Conservation (phyloP, 2,113 vertebrate species). For the Thymallus thymallus region DNA sequence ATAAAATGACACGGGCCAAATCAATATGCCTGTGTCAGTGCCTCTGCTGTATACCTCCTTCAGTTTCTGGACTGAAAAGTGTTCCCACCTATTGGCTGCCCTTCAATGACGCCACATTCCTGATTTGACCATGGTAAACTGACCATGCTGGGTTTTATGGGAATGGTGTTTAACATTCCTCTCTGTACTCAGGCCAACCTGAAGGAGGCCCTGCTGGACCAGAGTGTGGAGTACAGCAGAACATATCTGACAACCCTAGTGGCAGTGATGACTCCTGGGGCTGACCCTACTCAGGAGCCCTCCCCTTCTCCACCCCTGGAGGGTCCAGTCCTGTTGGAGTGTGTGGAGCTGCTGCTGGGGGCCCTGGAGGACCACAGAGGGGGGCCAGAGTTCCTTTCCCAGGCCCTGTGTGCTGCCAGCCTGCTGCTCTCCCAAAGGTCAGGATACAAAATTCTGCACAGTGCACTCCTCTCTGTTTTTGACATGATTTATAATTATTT, state of each 20-base stretch:
- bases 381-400: slow-evolving; percentile 75
- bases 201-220: slow-evolving; percentile 55
- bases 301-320: slow-evolving; percentile 7
- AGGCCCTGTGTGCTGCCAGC: slow-evolving; percentile 67
- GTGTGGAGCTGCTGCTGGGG: slow-evolving; percentile 72
- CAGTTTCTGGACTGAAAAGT: no score
- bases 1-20: neutral
- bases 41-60: neutral
- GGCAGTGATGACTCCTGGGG: slow-evolving; percentile 45
- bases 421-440: slow-evolving; percentile 71
- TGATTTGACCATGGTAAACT: neutral
- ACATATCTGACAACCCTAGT: slow-evolving; percentile 77
- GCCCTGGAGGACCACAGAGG: slow-evolving; percentile 67
- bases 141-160: neutral
- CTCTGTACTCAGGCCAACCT: slow-evolving; percentile 73
- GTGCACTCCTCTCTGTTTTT: no score
- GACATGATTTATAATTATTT: neutral
- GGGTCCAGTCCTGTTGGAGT: slow-evolving; percentile 45
- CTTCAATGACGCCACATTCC: neutral
- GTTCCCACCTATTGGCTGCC: no score
- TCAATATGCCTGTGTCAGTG: neutral
- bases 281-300: slow-evolving; percentile 16
- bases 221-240: slow-evolving; percentile 69
- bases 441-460: neutral
- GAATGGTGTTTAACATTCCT: neutral